Percentiles rank a stretch among this genome's conserved stretches.
Conservation (phyloP, 2,113 vertebrate species). For the Copsychus sechellarum region DNA sequence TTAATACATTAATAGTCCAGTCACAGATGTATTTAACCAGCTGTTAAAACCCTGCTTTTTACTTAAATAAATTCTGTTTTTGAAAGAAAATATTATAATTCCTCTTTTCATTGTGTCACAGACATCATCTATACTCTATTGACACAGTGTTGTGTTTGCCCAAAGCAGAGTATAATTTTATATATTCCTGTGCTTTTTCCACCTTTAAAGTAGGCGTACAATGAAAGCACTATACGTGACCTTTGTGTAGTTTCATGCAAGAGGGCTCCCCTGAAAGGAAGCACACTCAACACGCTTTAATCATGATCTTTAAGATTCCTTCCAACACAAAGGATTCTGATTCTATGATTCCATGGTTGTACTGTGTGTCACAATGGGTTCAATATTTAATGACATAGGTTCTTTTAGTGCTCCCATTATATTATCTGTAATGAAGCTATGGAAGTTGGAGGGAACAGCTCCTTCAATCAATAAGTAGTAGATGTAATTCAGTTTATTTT, state of each 20-base stretch:
- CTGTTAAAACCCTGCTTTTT: background rate
- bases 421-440: background rate
- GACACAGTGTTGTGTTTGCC: background rate
- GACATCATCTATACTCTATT: background rate
- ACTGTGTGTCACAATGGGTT: background rate
- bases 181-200: background rate
- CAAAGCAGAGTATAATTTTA: background rate
- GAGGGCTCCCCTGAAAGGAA: background rate
- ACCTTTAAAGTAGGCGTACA: background rate
- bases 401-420: background rate
- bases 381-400: background rate
- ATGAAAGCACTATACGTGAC: background rate
- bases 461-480: background rate
- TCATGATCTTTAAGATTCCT: background rate
- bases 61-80: background rate
- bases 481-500: background rate
- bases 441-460: background rate
- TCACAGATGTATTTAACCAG: background rate
- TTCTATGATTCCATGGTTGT: background rate
- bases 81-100: background rate
- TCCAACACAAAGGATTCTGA: background rate
- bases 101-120: background rate
- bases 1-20: background rate
- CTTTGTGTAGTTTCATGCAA: background rate
- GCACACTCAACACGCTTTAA: background rate